A percentile compares a stretch with the other conserved stretches of the same genome.
Conservation (phyloP, 2,797 vertebrate species). For the Neopelma chrysocephalum region DNA sequence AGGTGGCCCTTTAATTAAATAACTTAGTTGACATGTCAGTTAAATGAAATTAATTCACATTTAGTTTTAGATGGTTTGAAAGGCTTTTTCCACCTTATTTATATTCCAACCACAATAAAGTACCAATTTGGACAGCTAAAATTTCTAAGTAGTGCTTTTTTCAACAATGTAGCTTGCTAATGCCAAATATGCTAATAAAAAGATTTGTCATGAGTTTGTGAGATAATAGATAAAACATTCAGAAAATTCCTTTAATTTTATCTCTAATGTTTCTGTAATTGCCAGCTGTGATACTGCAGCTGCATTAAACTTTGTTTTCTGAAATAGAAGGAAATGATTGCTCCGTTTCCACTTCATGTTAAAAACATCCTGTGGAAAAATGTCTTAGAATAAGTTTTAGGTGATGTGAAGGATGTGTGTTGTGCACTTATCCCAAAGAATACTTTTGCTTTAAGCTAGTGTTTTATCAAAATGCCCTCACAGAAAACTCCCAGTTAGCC, state of each 20-base stretch:
- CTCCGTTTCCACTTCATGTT: accelerated
- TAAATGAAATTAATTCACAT: neutral
- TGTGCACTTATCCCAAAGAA: neutral
- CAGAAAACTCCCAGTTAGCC: neutral
- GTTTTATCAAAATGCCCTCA: neutral
- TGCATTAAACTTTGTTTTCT: neutral
- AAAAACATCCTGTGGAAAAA: neutral
- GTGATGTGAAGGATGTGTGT: neutral
- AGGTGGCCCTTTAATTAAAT: neutral
- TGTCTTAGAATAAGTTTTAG: neutral
- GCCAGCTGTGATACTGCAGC: neutral
- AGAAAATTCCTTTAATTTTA: neutral
- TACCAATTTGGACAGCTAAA: neutral
- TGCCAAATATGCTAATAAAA: neutral
- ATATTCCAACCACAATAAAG: neutral
- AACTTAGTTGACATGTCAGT: neutral
- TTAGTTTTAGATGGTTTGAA: neutral
- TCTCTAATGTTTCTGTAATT: neutral
- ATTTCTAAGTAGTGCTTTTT: neutral
- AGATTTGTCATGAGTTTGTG: neutral
- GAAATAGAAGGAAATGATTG: neutral
- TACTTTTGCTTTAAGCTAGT: neutral
- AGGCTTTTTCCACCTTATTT: neutral
- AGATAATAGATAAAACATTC: neutral
- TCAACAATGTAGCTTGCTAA: neutral